These are phyloP conservation scores for Tetragnatha versicolor DNA, from an alignment of 1,140 invertebrate species.

Conservation along the genomic window DNA sequence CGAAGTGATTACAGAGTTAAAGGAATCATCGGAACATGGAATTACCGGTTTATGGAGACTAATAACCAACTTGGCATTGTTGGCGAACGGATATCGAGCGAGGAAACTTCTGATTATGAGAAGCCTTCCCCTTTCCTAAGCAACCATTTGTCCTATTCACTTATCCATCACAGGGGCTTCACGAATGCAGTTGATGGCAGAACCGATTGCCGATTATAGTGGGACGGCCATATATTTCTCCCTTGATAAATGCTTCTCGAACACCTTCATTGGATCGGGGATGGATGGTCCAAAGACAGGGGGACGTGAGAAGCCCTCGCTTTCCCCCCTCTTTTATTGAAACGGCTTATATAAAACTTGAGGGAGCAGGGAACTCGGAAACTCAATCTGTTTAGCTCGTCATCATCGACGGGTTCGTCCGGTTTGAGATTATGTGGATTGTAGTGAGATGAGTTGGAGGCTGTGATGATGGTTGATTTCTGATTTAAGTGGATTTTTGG, in stretches of 20 bases:
- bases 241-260: conserved; percentile 17
- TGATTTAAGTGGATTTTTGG: too few relatives aligned
- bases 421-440: too few relatives aligned
- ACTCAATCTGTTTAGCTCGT: too few relatives aligned
- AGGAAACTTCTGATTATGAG: conserved; percentile 26
- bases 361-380: too few relatives aligned
- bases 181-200: conserved; percentile 40
- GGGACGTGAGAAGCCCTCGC: not conserved
- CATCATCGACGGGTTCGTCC: too few relatives aligned
- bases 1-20: too few relatives aligned
- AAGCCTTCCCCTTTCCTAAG: conserved; percentile 12
- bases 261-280: conserved; percentile 21
- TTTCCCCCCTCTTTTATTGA: not conserved
- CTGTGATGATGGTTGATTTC: too few relatives aligned
- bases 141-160: conserved; percentile 44
- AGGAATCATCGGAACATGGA: too few relatives aligned
- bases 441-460: too few relatives aligned
- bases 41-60: too few relatives aligned
- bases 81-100: not conserved
- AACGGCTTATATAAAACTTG: too few relatives aligned
- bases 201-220: conserved; percentile 28
- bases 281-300: not conserved
- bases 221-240: conserved; percentile 23
- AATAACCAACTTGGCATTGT: too few relatives aligned
- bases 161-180: conserved; percentile 33